Evolutionary conservation across 1,140 invertebrate genomes (phyloP).

Genomic region (Apis laboriosa): DNA sequence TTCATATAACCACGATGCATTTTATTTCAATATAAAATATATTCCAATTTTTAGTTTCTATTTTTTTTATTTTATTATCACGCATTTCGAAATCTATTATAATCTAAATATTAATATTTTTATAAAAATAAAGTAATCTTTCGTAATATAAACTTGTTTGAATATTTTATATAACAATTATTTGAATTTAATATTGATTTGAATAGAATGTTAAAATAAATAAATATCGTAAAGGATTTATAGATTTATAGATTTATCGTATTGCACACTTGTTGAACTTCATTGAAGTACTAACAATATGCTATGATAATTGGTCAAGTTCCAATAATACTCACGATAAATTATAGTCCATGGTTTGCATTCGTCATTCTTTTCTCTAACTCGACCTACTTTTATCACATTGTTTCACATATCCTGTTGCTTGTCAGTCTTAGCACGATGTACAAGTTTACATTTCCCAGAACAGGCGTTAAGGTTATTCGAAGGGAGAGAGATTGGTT

Average conservation of each 20-base stretch:
- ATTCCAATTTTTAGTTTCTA: background rate
- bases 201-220: no score
- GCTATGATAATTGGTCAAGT: background rate
- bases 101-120: background rate
- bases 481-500: conserved; percentile 41
- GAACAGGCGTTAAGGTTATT: conserved; percentile 50
- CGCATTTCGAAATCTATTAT: background rate
- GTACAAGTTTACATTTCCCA: conserved; percentile 44
- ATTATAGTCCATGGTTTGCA: background rate
- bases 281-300: background rate
- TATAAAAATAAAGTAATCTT: background rate
- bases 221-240: background rate
- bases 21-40: background rate
- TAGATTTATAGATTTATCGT: background rate
- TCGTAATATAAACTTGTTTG: background rate
- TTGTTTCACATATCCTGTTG: conserved; percentile 34
- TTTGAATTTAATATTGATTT: background rate
- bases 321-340: background rate
- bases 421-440: conserved; percentile 47
- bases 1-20: no score
- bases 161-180: background rate
- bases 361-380: conserved; percentile 27
- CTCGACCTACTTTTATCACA: conserved; percentile 39
- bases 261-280: background rate
- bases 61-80: background rate